Base-by-base conservation (phyloP, 2,797 vertebrate species). In the Garrulus glandarius region DNA sequence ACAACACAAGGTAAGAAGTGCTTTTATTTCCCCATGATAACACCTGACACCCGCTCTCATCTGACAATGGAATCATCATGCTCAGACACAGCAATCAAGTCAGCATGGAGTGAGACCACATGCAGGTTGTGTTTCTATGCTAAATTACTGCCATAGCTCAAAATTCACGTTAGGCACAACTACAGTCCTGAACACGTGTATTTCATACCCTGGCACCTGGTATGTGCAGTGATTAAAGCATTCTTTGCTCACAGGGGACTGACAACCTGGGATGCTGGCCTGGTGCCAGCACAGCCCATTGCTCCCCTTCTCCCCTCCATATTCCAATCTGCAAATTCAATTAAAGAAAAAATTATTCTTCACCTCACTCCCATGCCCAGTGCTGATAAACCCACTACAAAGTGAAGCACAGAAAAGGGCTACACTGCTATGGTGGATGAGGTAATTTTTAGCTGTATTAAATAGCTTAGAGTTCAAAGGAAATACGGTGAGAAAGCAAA, bases 291-390 rank as follows among this genome's bases (percentile, higher is more conserved):
- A 70, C 2, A 2, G 74, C 26, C 46, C 1, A 2, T 26, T 79
- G 56, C 61, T 87, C 77, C 53, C 76, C 9, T 39, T 24, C 23
- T 69, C 59, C 32, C 49, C 20, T 4, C 27, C 9, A 39, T 74
- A 80, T 85, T 91, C 71, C 84, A 65, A n/a, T 43, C 68, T 36
- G 21, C 10, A 89, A 63, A 83, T 74, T 89, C 93, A 95, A 50
- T 93, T 91, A 87, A 59, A 89, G n/a, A 85, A 67, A 36, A 47
- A 85, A 91, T 91, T 93, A 87, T 89, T 92, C 60, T 91, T 91
- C 53, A 71, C 15, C 36, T 83, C 75, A 57, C 76, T 74, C 53
- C 74, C 44, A 36, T 41, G 60, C 29, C 60, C 49, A 65, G 39
- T 10, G 3, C 75, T 87, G 87, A 93, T 85, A 91, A 91, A 85